A percentile compares a stretch with the other conserved stretches of the same genome.
Evolutionary conservation across 2,888 invertebrate species (phyloP).

Genomic region (Odontothrips loti): DNA sequence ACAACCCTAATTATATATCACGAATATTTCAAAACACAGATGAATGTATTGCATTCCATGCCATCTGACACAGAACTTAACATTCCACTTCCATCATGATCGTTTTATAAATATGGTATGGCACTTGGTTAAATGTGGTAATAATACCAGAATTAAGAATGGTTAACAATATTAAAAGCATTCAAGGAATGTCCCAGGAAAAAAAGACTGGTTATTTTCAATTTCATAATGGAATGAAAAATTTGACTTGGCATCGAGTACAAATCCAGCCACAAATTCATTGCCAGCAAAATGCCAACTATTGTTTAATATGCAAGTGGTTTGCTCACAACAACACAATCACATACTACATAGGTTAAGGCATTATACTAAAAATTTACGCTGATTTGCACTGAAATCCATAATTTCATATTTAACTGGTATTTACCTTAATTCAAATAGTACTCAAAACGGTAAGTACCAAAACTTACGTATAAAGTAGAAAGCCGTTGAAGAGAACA

Average conservation of each 20-base stretch:
- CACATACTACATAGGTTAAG: too few species aligned
- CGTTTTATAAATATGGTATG: slow-evolving; percentile 9
- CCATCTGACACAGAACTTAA: background rate
- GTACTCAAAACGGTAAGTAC: background rate
- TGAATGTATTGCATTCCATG: background rate
- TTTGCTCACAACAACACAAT: too few species aligned
- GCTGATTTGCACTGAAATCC: too few species aligned
- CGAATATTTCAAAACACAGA: slow-evolving; percentile 2
- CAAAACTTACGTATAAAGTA: background rate
- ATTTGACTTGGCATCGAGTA: too few species aligned
- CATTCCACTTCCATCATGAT: background rate
- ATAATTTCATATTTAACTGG: too few species aligned
- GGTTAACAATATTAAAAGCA: background rate
- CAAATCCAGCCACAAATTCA: too few species aligned
- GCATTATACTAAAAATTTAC: too few species aligned
- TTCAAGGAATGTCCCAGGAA: background rate
- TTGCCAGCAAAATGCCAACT: too few species aligned
- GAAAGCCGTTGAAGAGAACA: background rate
- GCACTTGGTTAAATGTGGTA: slow-evolving; percentile 18
- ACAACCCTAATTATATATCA: background rate
- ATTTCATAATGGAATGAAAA: background rate
- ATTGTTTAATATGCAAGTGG: too few species aligned
- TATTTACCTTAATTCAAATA: too few species aligned
- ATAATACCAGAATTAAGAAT: background rate
- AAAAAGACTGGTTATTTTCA: background rate